Conservation (phyloP, 2,797 vertebrate species). For the Remorina albescens region DNA sequence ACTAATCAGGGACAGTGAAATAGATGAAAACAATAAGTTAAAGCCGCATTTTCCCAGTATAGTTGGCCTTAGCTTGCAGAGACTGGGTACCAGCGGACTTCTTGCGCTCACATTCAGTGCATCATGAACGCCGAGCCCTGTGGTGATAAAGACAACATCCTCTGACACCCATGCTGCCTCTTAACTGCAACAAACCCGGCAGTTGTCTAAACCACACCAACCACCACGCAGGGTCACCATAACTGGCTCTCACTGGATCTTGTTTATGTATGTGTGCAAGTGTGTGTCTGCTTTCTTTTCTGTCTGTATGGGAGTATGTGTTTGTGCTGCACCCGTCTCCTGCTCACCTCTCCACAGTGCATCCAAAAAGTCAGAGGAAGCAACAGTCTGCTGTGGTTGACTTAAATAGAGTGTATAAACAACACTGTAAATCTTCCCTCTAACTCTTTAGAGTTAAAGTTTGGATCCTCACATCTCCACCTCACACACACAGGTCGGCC, state of each 20-base stretch:
- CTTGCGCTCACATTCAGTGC: conserved; percentile 3
- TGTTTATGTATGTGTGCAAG: conserved; percentile 53
- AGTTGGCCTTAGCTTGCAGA: background rate
- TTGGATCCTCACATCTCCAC: conserved; percentile 66
- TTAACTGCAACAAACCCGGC: conserved; percentile 54
- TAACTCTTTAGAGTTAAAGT: conserved; percentile 69
- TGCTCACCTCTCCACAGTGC: conserved; percentile 50
- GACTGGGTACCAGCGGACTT: conserved; percentile 21
- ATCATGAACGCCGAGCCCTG: conserved; percentile 10
- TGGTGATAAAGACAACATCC: conserved; percentile 31
- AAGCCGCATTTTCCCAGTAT: background rate
- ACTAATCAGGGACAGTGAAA: background rate
- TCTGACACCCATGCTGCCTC: conserved; percentile 47
- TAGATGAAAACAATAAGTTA: background rate
- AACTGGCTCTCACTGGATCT: conserved; percentile 65
- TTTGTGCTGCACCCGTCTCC: conserved; percentile 26
- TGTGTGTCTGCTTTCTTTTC: conserved; percentile 31
- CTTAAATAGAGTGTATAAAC: conserved; percentile 78
- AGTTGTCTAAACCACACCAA: conserved; percentile 63
- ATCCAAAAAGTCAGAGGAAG: conserved; percentile 68
- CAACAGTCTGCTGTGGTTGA: conserved; percentile 75
- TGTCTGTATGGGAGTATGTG: conserved; percentile 24
- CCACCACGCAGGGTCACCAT: conserved; percentile 37
- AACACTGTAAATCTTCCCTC: conserved; percentile 81
- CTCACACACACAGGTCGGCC: conserved; percentile 65